Percentiles rank a stretch among this genome's conserved stretches.
These are phyloP conservation scores for Lepidochrysops patricia DNA, from an alignment of 2,888 invertebrate species.

Conservation along the genomic window DNA sequence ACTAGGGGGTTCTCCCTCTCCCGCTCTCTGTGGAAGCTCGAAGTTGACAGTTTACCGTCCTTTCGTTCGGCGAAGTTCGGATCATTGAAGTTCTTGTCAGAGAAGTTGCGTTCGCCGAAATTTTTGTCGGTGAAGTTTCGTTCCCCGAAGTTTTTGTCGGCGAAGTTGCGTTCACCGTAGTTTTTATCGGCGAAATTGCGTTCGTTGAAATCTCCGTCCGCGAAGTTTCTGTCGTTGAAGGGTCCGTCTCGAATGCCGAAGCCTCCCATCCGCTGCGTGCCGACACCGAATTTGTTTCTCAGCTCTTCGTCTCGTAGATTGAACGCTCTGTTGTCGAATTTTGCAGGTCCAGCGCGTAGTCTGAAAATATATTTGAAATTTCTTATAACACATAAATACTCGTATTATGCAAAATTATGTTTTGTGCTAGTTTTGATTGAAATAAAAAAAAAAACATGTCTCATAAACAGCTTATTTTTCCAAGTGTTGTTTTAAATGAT, in stretches of 20 bases:
- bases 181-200: conserved; percentile 47
- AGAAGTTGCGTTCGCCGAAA: conserved; percentile 56
- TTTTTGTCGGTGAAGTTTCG: conserved; percentile 57
- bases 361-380: conserved; percentile 39
- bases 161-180: conserved; percentile 36
- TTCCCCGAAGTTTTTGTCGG: conserved; percentile 54
- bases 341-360: conserved; percentile 46
- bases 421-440: too few species aligned
- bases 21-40: conserved; percentile 61
- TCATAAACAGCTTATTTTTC: too few species aligned
- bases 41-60: conserved; percentile 63
- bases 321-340: conserved; percentile 60
- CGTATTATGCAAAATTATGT: too few species aligned
- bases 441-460: too few species aligned
- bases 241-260: conserved; percentile 66
- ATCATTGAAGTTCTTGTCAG: conserved; percentile 49
- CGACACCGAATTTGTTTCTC: conserved; percentile 59
- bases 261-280: conserved; percentile 64
- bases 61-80: conserved; percentile 48
- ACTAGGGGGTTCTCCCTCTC: conserved; percentile 63
- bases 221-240: conserved; percentile 58
- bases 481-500: too few species aligned
- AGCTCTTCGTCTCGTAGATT: conserved; percentile 61
- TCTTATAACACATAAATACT: too few species aligned
- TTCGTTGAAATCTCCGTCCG: conserved; percentile 30